Conservation (phyloP, 2,113 vertebrate species). For the Paracanthobrama guichenoti region DNA sequence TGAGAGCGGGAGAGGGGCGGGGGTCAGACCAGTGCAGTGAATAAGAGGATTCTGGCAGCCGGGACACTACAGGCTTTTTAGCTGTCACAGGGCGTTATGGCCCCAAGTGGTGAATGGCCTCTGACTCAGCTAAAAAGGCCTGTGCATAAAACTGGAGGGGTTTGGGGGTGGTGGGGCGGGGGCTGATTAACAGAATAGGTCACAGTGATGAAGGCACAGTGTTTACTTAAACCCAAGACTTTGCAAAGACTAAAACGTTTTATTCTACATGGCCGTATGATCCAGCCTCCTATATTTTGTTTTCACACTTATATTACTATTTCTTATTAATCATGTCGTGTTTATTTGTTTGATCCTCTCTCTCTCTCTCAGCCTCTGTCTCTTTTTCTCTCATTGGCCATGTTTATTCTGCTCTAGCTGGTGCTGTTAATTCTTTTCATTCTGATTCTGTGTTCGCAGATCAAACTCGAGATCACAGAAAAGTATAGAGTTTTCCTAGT, state of each 20-base stretch:
- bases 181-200: conserved; percentile 45
- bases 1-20: background rate
- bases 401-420: conserved; percentile 5
- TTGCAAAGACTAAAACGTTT: conserved; percentile 1
- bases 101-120: conserved; percentile 55
- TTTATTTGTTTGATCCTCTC: conserved; percentile 14
- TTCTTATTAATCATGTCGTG: conserved; percentile 1
- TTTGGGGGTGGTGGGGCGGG: background rate
- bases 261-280: background rate
- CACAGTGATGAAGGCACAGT: conserved; percentile 4
- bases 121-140: conserved; percentile 51
- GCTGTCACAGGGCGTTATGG: conserved; percentile 47
- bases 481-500: background rate
- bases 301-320: background rate
- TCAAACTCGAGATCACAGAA: conserved; percentile 11
- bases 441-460: conserved; percentile 6
- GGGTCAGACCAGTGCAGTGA: conserved; percentile 11
- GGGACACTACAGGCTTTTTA: conserved; percentile 55
- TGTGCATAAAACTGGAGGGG: conserved; percentile 45
- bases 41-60: conserved; percentile 44
- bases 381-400: background rate
- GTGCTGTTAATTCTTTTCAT: conserved; percentile 16
- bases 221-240: background rate
- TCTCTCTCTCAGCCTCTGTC: background rate
- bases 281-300: background rate